Conservation (phyloP, 1,140 invertebrate species). For the Zaprionus capensis region DNA sequence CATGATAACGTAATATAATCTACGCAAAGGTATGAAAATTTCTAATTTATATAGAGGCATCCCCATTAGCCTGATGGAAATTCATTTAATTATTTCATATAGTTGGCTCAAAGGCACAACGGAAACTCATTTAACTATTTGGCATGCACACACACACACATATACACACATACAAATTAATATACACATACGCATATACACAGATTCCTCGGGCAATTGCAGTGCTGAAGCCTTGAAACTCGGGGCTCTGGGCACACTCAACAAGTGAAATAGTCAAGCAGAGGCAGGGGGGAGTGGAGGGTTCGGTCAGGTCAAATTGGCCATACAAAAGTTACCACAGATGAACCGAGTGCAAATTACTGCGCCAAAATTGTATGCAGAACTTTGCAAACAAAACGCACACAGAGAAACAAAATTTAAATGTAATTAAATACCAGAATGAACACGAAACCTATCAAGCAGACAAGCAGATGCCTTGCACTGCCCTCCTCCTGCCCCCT, state of each 20-base stretch:
- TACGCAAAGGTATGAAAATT: not conserved
- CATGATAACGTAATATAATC: not conserved
- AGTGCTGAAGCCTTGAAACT: conserved; percentile 4
- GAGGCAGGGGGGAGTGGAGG: not conserved
- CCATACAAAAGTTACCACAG: conserved; percentile 32
- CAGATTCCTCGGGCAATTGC: not conserved
- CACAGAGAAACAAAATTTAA: conserved; percentile 74
- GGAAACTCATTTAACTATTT: conserved; percentile 16
- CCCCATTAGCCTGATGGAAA: not conserved
- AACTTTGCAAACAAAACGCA: conserved; percentile 38
- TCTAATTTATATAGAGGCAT: not conserved
- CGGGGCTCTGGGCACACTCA: conserved; percentile 29
- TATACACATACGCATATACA: not conserved
- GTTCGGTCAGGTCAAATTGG: not conserved
- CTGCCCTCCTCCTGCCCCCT: conserved; percentile 4
- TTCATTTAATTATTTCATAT: conserved; percentile 11
- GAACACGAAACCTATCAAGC: conserved; percentile 58
- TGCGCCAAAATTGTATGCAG: conserved; percentile 41
- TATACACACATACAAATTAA: not conserved
- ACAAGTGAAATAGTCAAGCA: conserved; percentile 43
- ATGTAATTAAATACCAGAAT: conserved; percentile 80
- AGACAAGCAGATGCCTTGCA: conserved; percentile 28
- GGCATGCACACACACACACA: not conserved
- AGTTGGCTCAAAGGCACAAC: not conserved
- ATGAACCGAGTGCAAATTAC: conserved; percentile 60